A percentile compares a stretch with the other conserved stretches of the same genome.
These are phyloP conservation scores for Pelecanoides urinatrix DNA, from an alignment of 2,113 vertebrate species.

Conservation along the genomic window DNA sequence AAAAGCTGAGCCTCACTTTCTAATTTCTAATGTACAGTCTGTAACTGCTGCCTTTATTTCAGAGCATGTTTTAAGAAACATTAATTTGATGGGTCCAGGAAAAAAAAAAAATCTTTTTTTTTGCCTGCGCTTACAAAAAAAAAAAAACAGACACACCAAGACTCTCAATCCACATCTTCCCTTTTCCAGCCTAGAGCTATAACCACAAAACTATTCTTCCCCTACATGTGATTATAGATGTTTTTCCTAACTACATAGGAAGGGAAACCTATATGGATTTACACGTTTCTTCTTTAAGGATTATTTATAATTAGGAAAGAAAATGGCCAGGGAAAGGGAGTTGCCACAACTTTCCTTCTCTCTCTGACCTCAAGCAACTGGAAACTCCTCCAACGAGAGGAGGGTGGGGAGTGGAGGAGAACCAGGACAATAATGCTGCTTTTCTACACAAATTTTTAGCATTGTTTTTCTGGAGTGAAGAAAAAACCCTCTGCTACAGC, in stretches of 20 bases:
- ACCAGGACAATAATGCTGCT: background rate
- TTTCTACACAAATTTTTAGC: background rate
- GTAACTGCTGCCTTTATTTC: background rate
- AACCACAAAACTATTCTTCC: background rate
- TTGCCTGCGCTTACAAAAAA: background rate
- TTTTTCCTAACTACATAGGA: background rate
- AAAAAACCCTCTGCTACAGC: background rate
- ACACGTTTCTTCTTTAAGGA: background rate
- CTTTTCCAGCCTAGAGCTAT: background rate
- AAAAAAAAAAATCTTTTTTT: background rate
- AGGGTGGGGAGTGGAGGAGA: background rate
- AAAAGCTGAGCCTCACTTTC: background rate
- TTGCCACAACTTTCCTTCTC: background rate
- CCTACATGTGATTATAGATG: background rate
- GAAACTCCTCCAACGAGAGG: background rate
- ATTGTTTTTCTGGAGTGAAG: background rate
- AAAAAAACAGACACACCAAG: background rate
- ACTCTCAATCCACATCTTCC: background rate
- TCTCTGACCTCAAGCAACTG: background rate
- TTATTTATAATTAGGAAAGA: background rate
- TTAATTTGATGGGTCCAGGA: background rate
- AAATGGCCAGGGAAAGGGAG: background rate
- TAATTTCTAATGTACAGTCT: background rate
- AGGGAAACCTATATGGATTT: background rate
- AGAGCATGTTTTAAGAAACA: background rate